Base-by-base conservation (phyloP, 2,888 invertebrate genomes). In the Synergus laeviventris region DNA sequence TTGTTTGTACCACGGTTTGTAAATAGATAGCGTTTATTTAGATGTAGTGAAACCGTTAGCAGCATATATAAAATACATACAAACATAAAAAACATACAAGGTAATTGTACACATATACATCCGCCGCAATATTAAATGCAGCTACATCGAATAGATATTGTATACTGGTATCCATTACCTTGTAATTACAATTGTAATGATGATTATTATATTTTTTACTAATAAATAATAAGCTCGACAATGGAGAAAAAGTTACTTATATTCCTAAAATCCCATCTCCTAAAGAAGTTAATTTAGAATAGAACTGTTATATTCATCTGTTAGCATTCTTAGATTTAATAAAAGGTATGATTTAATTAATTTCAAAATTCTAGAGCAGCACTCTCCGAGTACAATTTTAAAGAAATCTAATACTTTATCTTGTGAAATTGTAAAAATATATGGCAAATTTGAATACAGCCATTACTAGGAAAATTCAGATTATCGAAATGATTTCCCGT, bases 151-250 rank as follows among this genome's bases (percentile, higher is more conserved):
- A 84, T 84, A 82, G 79, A 82, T 83, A 79, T 81, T 83, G 81
- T 77, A 81, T 79, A n/a, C 76, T 38, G 81, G 78, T 81, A 81
- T 76, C 77, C 79, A 87, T 85, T 85, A 85, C 79, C 74, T 81
- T 87, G 86, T 87, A 86, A 85, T 85, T 85, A 85, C 84, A 81
- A 84, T 83, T 87, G 87, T 87, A 87, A 87, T 83, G 85, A 88
- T 86, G 83, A 89, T 89, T 88, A 89, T 88, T 90, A 90, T 90
- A 90, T 90, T 90, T 90, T 90, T 90, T 90, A 90, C 89, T 86
- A 90, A 89, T 90, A 90, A 90, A 89, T 82, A 85, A 80, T 75
- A 81, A 78, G 78, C 66, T 75, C 70, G 39, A 59, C 45, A 78
- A 54, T 42, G 74, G 70, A 61, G 54, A 60, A 14, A 45, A 45